Conservation (phyloP, 2,888 invertebrate species). For the Polydrusus tereticollis region DNA sequence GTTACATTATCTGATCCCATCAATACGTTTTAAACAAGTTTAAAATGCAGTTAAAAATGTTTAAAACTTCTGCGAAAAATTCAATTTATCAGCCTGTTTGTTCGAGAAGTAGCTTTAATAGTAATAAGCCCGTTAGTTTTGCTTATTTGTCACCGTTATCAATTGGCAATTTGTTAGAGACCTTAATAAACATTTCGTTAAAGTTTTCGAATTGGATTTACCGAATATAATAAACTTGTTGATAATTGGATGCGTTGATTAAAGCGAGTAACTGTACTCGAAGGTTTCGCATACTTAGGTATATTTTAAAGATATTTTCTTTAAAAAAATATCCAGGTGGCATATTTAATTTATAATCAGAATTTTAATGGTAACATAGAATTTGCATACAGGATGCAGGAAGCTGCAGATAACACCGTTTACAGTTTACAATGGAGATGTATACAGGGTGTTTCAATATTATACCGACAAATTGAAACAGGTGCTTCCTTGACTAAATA, state of each 20-base stretch:
- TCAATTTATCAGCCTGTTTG: conserved; percentile 25
- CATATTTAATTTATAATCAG: too few relatives aligned
- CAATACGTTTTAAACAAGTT: conserved; percentile 16
- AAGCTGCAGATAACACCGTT: too few relatives aligned
- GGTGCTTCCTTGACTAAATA: too few relatives aligned
- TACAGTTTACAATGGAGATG: too few relatives aligned
- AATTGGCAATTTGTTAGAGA: conserved; percentile 13
- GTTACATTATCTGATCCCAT: conserved; percentile 16
- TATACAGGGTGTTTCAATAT: too few relatives aligned
- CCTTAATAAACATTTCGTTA: conserved; percentile 24
- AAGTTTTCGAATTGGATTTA: conserved; percentile 24
- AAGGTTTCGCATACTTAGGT: neutral
- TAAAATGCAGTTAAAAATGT: conserved; percentile 22
- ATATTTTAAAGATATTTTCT: too few relatives aligned
- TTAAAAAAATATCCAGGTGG: too few relatives aligned
- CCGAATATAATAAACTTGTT: conserved; percentile 28
- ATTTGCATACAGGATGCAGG: too few relatives aligned
- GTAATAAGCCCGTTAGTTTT: conserved; percentile 24
- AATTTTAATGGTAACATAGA: too few relatives aligned
- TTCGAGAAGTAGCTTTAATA: conserved; percentile 20
- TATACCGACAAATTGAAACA: too few relatives aligned
- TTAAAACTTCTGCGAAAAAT: conserved; percentile 28
- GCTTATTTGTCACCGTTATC: conserved; percentile 22
- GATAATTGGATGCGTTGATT: conserved; percentile 25
- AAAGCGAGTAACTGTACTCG: conserved; percentile 4